phyloP scores from a whole-genome alignment of 2,888 invertebrate genomes.

The Synanthedon andrenaeformis region DNA sequence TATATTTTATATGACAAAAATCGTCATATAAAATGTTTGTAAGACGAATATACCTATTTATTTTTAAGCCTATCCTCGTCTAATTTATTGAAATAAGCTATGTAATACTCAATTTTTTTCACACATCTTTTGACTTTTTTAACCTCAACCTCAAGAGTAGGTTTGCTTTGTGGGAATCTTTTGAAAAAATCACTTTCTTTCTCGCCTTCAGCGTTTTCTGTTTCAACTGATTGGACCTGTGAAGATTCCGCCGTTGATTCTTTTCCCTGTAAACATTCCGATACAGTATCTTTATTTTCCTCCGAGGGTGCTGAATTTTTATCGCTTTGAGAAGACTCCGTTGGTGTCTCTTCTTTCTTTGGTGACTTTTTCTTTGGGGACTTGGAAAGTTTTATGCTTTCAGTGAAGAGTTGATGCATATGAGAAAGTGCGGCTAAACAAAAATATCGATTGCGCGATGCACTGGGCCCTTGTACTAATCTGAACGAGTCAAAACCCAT shows the following conservation, averaged over 20 bases:
- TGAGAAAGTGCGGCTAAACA: conserved; percentile 78
- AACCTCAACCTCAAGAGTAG: conserved; percentile 60
- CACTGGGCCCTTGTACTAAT: conserved; percentile 73
- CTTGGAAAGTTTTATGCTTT: conserved; percentile 38
- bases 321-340: too few species aligned
- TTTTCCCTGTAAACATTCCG: conserved; percentile 8
- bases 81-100: conserved; percentile 72
- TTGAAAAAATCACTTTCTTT: conserved; percentile 48
- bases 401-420: conserved; percentile 63
- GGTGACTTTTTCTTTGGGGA: conserved; percentile 10
- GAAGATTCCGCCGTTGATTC: too few species aligned
- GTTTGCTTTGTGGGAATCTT: conserved; percentile 55
- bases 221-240: too few species aligned
- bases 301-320: too few species aligned
- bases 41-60: background rate
- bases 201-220: too few species aligned
- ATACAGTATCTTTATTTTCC: too few species aligned
- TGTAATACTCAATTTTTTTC: conserved; percentile 80
- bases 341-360: conserved; percentile 13
- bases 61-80: conserved; percentile 6
- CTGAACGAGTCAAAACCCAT: conserved; percentile 73
- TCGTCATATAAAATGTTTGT: background rate
- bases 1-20: too few species aligned
- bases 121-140: conserved; percentile 66
- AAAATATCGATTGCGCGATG: conserved; percentile 65